Evolutionary conservation across 2,113 vertebrate genomes (phyloP).

Genomic region (Axis porcinus): DNA sequence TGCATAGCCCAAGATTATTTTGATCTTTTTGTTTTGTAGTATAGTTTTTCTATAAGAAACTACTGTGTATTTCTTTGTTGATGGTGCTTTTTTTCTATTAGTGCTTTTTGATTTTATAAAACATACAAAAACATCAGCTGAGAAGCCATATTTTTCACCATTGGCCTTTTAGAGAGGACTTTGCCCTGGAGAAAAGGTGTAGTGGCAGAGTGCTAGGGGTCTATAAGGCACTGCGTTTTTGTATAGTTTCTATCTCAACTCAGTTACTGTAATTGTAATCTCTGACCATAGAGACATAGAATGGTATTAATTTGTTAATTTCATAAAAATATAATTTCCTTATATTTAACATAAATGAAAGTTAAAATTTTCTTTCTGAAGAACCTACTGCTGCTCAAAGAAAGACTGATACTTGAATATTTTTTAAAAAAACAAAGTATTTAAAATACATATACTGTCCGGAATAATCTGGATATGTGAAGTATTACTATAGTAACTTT

Average conservation of each 20-base stretch:
- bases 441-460: not conserved
- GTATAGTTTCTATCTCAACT: not conserved
- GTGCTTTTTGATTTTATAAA: not conserved
- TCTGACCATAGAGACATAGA: not conserved
- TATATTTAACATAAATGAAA: slow-evolving; percentile 35
- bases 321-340: not conserved
- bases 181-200: not conserved
- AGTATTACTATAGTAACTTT: not conserved
- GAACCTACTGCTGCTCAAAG: not conserved
- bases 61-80: not conserved
- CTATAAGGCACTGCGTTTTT: not conserved
- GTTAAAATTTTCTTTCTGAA: slow-evolving; percentile 20
- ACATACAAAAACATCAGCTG: not conserved
- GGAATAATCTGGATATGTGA: not conserved
- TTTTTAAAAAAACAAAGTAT: not conserved
- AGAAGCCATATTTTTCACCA: slow-evolving; percentile 27
- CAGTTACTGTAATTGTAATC: not conserved
- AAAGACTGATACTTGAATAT: slow-evolving; percentile 26
- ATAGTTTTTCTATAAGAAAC: not conserved
- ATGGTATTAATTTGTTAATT: not conserved
- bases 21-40: slow-evolving; percentile 14
- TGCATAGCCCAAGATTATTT: not conserved
- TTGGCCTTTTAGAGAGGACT: not conserved
- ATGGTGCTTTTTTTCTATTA: not conserved
- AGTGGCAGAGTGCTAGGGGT: not conserved